Evolutionary conservation across 2,797 vertebrate species (phyloP), one percentile per base, ranked within the genome.

Genomic region (Characodon lateralis): DNA sequence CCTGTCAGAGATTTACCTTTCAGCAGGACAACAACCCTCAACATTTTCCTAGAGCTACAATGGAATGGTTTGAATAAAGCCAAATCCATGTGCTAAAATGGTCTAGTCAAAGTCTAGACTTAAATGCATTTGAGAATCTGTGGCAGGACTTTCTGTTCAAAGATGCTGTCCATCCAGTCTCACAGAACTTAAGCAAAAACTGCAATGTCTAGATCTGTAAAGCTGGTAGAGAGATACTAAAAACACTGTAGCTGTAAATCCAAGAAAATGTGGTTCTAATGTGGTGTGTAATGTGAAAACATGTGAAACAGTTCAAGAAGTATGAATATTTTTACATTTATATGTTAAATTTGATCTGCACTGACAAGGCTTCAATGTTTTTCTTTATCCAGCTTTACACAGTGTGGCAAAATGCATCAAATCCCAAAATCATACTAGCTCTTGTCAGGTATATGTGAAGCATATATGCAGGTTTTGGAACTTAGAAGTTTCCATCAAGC

Each of bases 291-390:
- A 41, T 39, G 35, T 66, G 35, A 66, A 39, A 41, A 66, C 35
- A 65, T 39, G 22, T 39, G 18, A 22, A 35, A 39, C 61, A 53
- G 51, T 53, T 53, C 51, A 53, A 53, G 51, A 20, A 53, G 22
- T 53, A 22, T 9, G 53, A 6, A 55, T 24, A 55, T 24, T 24
- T 55, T 55, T 24, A 20, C 53, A 59, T 83, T 71, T 48, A 39
- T 76, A 90, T 68, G 58, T 61, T 82, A 74, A 81, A 79, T 53
- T 71, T 28, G 53, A 43, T 51, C 31, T 20, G 24, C 2, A 20
- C 81, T 72, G 61, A 24, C 76, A 48, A 41, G 4, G 2, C 79
- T 76, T 82, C 13, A n/a, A 12, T 68, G 79, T 68, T 41, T n/a
- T 68, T n/a, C 66, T 72, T n/a, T 74, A 71, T 66, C 71, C 72